Conservation (phyloP, 2,888 invertebrate species). For the Lasioglossum pauxillum region DNA sequence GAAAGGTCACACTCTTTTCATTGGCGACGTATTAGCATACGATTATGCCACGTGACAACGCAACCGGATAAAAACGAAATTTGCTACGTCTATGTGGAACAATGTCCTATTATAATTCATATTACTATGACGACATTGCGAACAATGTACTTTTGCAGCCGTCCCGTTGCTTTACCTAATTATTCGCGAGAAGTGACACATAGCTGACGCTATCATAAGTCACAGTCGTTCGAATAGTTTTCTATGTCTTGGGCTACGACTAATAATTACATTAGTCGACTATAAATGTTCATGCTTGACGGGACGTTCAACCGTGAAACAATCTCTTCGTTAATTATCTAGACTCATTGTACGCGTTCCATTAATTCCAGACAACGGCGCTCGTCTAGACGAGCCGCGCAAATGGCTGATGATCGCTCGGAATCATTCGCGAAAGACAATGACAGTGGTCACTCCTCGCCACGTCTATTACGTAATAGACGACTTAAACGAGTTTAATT, state of each 20-base stretch:
- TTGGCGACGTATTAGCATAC: background rate
- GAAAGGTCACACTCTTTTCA: background rate
- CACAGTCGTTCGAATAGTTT: too few relatives aligned
- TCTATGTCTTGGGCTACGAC: background rate
- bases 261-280: background rate
- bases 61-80: background rate
- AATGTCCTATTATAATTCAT: conserved; percentile 36
- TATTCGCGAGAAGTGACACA: conserved; percentile 18
- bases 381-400: conserved; percentile 58
- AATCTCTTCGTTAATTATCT: background rate
- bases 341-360: background rate
- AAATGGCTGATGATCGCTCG: conserved; percentile 40
- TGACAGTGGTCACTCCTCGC: conserved; percentile 62
- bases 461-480: conserved; percentile 72
- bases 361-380: conserved; percentile 4
- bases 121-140: background rate
- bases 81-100: background rate
- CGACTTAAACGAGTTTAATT: conserved; percentile 76
- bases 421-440: conserved; percentile 53
- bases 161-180: conserved; percentile 27
- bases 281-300: background rate
- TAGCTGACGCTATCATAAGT: too few relatives aligned
- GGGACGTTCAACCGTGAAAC: background rate
- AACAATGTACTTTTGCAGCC: conserved; percentile 19
- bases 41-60: too few relatives aligned